Evolutionary conservation across 2,113 vertebrate genomes (phyloP).

Genomic region (Hydrolagus affinis): DNA sequence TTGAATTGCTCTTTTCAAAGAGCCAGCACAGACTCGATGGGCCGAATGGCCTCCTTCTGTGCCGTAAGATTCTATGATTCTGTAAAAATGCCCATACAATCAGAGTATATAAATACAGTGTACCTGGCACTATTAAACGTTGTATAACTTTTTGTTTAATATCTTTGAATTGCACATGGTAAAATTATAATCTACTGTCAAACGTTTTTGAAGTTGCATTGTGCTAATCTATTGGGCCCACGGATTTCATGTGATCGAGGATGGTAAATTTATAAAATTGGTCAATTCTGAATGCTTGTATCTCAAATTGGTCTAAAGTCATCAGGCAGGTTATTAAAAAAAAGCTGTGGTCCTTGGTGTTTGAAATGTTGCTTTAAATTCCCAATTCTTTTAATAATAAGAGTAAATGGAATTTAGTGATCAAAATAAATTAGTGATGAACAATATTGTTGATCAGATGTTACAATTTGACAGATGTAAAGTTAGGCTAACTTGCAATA

Average conservation of each 20-base stretch:
- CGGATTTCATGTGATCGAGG: background rate
- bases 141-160: background rate
- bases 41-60: too few species aligned
- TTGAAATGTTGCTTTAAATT: background rate
- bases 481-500: background rate
- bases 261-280: background rate
- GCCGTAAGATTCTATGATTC: too few species aligned
- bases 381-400: background rate
- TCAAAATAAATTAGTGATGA: background rate
- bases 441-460: background rate
- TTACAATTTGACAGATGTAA: background rate
- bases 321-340: background rate
- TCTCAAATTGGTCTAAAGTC: background rate
- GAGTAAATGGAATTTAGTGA: background rate
- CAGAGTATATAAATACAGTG: background rate
- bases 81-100: slow-evolving; percentile 7
- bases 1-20: too few species aligned
- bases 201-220: background rate
- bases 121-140: too few species aligned
- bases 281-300: background rate
- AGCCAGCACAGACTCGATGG: too few species aligned
- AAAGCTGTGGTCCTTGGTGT: background rate
- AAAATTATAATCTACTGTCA: background rate
- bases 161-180: too few species aligned
- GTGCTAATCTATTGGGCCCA: background rate